Evolutionary conservation across 2,888 invertebrate genomes (phyloP).

Genomic region (Drosophila fungiperda): DNA sequence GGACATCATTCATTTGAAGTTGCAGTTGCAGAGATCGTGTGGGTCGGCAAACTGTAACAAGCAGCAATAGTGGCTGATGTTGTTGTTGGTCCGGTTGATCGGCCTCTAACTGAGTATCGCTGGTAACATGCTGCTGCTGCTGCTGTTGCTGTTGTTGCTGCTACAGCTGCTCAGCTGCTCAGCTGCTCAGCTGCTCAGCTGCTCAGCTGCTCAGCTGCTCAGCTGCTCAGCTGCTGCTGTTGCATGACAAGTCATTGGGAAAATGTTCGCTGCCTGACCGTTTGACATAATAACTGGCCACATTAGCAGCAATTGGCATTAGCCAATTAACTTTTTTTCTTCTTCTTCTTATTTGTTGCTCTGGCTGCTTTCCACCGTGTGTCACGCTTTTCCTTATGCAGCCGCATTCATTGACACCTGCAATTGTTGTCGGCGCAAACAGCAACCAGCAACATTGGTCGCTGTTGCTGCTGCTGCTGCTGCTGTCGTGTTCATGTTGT

Average conservation of each 20-base stretch:
- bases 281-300: slow-evolving; percentile 81
- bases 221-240: slow-evolving; percentile 34
- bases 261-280: slow-evolving; percentile 70
- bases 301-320: slow-evolving; percentile 80
- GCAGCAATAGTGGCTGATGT: slow-evolving; percentile 41
- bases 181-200: slow-evolving; percentile 9
- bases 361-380: slow-evolving; percentile 55
- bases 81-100: slow-evolving; percentile 59
- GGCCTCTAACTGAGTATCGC: slow-evolving; percentile 41
- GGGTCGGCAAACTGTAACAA: slow-evolving; percentile 75
- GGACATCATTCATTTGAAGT: slow-evolving; percentile 72
- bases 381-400: slow-evolving; percentile 75
- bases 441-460: slow-evolving; percentile 25
- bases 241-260: slow-evolving; percentile 64
- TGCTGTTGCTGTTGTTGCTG: background rate
- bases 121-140: slow-evolving; percentile 9
- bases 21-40: slow-evolving; percentile 49
- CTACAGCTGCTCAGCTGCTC: background rate
- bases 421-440: slow-evolving; percentile 59
- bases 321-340: slow-evolving; percentile 76
- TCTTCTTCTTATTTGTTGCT: slow-evolving; percentile 12
- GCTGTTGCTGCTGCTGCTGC: slow-evolving; percentile 39
- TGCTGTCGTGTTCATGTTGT: slow-evolving; percentile 78
- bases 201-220: slow-evolving; percentile 21
- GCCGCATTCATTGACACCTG: slow-evolving; percentile 81